phyloP scores from a whole-genome alignment of 2,113 vertebrate species.

The Dendrocopos noguchii region DNA sequence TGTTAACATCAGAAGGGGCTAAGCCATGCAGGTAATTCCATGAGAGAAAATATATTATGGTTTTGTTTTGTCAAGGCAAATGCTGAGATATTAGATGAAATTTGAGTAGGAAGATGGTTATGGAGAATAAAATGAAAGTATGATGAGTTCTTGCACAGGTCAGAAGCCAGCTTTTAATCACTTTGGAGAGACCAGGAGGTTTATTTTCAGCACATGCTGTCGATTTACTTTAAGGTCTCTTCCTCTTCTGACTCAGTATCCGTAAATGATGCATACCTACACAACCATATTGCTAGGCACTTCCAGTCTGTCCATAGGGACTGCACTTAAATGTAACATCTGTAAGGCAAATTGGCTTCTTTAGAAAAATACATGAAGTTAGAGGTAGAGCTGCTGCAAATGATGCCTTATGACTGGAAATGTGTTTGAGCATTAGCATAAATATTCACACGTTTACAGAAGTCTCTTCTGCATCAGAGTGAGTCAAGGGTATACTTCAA shows the following conservation, averaged over 20 bases:
- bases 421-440: not conserved
- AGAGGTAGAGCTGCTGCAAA: not conserved
- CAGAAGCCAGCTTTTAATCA: not conserved
- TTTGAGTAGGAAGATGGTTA: conserved; percentile 1
- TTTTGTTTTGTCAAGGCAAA: conserved; percentile 6
- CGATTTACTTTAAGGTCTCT: not conserved
- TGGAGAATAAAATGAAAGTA: conserved; percentile 8
- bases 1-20: not conserved
- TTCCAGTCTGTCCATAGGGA: not conserved
- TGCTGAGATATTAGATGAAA: conserved; percentile 1
- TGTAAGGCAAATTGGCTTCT: not conserved
- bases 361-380: not conserved
- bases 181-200: not conserved
- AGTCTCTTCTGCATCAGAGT: not conserved
- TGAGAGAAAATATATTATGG: not conserved
- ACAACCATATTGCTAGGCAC: not conserved
- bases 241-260: not conserved
- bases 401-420: not conserved
- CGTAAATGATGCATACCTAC: not conserved
- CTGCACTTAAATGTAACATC: not conserved
- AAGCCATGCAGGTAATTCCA: not conserved
- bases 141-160: not conserved
- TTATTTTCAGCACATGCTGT: not conserved
- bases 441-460: not conserved
- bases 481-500: not conserved